Evolutionary conservation across 2,888 invertebrate genomes (phyloP).

Genomic region (Acanthosepion lycidas): DNA sequence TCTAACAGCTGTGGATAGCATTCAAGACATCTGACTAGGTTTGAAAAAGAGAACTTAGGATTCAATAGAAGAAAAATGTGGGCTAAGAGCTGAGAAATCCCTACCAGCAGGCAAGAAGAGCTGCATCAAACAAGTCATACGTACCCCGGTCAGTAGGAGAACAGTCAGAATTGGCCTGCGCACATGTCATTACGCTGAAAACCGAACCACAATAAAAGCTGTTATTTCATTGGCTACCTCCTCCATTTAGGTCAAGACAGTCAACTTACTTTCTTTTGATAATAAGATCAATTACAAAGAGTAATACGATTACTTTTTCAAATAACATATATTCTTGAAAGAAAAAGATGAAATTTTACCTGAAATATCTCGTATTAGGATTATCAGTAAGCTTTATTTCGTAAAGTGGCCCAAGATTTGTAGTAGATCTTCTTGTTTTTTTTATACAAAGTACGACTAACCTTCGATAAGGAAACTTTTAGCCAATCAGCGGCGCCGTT

Average conservation of each 20-base stretch:
- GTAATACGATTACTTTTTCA: background rate
- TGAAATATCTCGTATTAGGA: background rate
- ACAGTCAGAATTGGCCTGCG: slow-evolving; percentile 42
- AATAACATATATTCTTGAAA: background rate
- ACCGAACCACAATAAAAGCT: background rate
- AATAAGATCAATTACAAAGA: background rate
- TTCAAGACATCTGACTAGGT: background rate
- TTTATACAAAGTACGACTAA: background rate
- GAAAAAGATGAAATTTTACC: background rate
- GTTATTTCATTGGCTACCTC: background rate
- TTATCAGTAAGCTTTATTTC: background rate
- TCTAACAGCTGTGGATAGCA: background rate
- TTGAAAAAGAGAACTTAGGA: background rate
- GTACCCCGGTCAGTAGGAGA: slow-evolving; percentile 49
- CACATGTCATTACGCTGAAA: slow-evolving; percentile 44
- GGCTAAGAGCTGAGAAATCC: background rate
- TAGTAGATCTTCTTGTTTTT: background rate
- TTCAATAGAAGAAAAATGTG: background rate
- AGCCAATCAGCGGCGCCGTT: slow-evolving; percentile 38
- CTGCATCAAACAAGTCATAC: slow-evolving; percentile 40
- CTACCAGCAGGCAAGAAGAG: slow-evolving; percentile 39
- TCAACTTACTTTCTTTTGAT: background rate
- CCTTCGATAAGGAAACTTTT: slow-evolving; percentile 22
- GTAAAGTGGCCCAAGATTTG: background rate
- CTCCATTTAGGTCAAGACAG: slow-evolving; percentile 6